Evolutionary conservation across 2,888 invertebrate species (phyloP), one percentile per base, ranked within the genome.

Genomic region (Ornithoptera alexandrae): DNA sequence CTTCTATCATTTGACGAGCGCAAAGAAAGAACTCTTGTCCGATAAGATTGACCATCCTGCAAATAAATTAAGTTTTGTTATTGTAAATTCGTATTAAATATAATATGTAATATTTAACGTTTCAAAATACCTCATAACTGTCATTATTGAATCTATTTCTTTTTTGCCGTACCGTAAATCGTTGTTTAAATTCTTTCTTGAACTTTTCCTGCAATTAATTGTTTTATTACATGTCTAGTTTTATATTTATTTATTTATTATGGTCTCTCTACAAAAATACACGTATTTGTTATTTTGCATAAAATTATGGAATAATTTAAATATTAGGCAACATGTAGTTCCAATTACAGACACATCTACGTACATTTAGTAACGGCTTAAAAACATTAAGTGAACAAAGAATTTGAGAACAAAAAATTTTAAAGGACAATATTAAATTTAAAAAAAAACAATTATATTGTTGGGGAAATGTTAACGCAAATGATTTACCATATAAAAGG

Each of bases 141-240:
- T 93, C 93, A 74, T 89, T 89, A 15, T 82, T 81, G 70, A 85
- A 89, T 85, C 88, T 80, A 68, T 80, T 89, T n/a, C 84, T 82
- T 69, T 88, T 90, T 73, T 87, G 89, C 62, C 94, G 93, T 71
- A 94, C 94, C 2, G 95, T 93, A 75, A 96, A 95, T 7, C 96
- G 93, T 78, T 95, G 94, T 77, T 95, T 94, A 78, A 96, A 96
- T 85, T 96, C 96, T 65, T 96, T 93, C 83, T 96, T 96, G 86
- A 96, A 96, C 84, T 96, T 96, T 84, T 96, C 96, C 96, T 96
- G 88, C 0, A 90, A 88, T 74, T 75, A 77, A 17, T n/a, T 17
- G 22, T 62, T 46, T 22, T 7, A 62, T 36, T 60, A 36, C 17
- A 36, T 22, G 17, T 24, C 12, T 60, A 20, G 20, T 20, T 4